A percentile compares a stretch with the other conserved stretches of the same genome.
These are phyloP conservation scores for Patiria pectinifera DNA, from an alignment of 53 echinoderm and acorn worm genomes.

Conservation along the genomic window DNA sequence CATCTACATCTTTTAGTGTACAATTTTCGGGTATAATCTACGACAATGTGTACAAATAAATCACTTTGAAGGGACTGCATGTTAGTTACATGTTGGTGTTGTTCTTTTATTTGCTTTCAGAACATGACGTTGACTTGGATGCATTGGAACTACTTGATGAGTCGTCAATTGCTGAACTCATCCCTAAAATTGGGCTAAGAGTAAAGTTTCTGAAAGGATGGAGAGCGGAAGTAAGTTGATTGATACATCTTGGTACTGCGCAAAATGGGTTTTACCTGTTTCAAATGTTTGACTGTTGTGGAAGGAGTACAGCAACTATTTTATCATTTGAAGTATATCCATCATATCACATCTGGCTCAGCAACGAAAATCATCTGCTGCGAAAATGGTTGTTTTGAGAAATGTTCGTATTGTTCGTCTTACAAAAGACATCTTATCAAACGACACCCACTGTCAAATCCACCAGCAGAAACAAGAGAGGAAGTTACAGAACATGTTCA, in stretches of 20 bases:
- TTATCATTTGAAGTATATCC: not conserved
- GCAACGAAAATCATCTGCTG: not conserved
- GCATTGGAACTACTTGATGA: slow-evolving; percentile 29
- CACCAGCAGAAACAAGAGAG: not conserved
- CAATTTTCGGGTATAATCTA: no score
- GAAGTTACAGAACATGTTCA: not conserved
- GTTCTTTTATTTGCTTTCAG: slow-evolving; percentile 16
- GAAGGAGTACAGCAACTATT: slow-evolving; percentile 18
- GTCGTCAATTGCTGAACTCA: slow-evolving; percentile 14
- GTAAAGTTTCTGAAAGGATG: not conserved
- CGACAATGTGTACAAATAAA: no score
- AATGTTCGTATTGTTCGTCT: not conserved
- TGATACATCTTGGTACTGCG: not conserved
- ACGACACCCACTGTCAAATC: not conserved
- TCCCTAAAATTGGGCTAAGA: slow-evolving; percentile 4
- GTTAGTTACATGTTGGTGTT: no score
- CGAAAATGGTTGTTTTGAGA: slow-evolving; percentile 15
- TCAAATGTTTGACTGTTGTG: not conserved
- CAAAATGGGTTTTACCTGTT: not conserved
- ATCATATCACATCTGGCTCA: not conserved
- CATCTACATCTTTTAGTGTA: no score
- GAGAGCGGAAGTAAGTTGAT: not conserved
- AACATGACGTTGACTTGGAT: slow-evolving; percentile 49
- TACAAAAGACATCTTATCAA: not conserved
- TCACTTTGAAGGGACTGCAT: no score